phyloP scores from a whole-genome alignment of 2,113 vertebrate species.

The Mesoclemmys tuberculata region DNA sequence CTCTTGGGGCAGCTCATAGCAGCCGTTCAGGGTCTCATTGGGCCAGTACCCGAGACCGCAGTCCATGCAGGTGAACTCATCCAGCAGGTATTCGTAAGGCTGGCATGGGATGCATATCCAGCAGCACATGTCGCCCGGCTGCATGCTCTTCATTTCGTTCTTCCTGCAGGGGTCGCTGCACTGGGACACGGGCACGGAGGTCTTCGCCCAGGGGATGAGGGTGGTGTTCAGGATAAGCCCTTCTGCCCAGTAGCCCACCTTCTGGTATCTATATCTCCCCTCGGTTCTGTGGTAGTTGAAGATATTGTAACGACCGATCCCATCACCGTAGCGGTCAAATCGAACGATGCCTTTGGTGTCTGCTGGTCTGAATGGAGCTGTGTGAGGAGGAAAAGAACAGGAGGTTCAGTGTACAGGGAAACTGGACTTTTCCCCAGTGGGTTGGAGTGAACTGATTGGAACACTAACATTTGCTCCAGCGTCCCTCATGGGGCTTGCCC shows the following conservation, averaged over 20 bases:
- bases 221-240: conserved; percentile 89
- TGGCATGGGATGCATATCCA: conserved; percentile 99
- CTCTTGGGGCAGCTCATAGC: conserved; percentile 94
- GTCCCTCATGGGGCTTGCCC: background rate
- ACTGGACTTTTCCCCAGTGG: background rate
- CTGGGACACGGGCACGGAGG: conserved; percentile 88
- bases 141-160: conserved; percentile 97
- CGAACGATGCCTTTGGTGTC: conserved; percentile 89
- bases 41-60: conserved; percentile 96
- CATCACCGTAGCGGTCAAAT: conserved; percentile 91
- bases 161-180: conserved; percentile 97
- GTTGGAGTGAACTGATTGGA: background rate
- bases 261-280: conserved; percentile 88
- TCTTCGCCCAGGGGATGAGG: conserved; percentile 87
- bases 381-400: conserved; percentile 12
- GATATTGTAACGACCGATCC: conserved; percentile 98
- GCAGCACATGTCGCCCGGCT: conserved; percentile 98
- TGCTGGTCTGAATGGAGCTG: conserved; percentile 92
- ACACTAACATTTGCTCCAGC: background rate
- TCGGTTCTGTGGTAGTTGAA: conserved; percentile 90
- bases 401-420: background rate
- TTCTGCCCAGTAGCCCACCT: conserved; percentile 97
- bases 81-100: conserved; percentile 91
- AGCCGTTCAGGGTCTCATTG: conserved; percentile 89
- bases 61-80: conserved; percentile 95